Percentiles rank a stretch among this genome's conserved stretches.
phyloP scores from a whole-genome alignment of 2,797 vertebrate species.

The Malurus splendens region DNA sequence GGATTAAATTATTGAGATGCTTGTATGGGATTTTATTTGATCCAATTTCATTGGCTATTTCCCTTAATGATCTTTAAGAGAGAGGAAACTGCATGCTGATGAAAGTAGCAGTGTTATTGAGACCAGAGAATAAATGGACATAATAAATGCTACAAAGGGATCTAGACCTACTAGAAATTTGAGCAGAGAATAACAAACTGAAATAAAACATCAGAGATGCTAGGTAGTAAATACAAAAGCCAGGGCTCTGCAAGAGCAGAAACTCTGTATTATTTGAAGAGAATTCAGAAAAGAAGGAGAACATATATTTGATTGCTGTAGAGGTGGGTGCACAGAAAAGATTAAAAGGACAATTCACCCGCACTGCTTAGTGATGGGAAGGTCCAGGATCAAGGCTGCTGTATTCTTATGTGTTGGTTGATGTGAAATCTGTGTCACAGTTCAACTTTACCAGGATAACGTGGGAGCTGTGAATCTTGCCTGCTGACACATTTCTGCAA shows the following conservation, averaged over 20 bases:
- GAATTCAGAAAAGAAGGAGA: neutral
- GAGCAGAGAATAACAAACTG: neutral
- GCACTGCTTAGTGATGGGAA: neutral
- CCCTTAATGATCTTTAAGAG: neutral
- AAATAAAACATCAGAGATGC: neutral
- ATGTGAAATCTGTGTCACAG: neutral
- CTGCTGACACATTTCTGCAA: neutral
- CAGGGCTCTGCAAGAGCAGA: neutral
- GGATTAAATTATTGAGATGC: constrained; percentile 23
- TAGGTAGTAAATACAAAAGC: neutral
- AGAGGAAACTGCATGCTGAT: neutral
- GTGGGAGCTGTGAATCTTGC: neutral
- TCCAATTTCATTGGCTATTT: neutral
- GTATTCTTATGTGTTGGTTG: neutral
- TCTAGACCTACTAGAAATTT: neutral
- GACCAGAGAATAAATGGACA: neutral
- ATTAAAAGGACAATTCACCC: neutral
- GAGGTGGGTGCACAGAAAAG: neutral
- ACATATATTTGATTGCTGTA: neutral
- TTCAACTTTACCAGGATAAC: neutral
- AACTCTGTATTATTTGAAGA: neutral
- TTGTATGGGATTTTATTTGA: constrained; percentile 38
- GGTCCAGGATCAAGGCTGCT: accelerated
- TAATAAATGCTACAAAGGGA: neutral
- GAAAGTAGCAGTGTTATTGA: neutral